Conservation (phyloP, 2,797 vertebrate genomes). For the Okamejei kenojei region DNA sequence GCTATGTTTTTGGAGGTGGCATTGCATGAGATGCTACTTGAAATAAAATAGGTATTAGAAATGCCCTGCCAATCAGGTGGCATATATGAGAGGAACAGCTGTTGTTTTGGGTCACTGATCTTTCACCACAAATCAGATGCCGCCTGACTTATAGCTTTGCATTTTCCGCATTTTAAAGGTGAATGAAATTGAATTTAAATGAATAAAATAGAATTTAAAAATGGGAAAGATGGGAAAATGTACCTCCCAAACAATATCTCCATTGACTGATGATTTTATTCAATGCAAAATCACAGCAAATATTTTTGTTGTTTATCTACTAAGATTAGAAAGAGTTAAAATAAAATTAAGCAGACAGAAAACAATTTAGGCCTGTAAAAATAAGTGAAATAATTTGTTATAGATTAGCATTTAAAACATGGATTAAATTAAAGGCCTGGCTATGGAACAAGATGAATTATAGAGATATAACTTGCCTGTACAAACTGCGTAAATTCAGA, state of each 20-base stretch:
- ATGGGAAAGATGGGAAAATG: not conserved
- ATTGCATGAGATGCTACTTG: too few relatives aligned
- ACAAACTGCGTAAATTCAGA: constrained; percentile 95
- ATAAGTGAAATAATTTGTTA: not conserved
- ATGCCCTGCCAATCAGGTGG: too few relatives aligned
- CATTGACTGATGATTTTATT: not conserved
- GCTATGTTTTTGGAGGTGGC: too few relatives aligned
- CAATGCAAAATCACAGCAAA: not conserved
- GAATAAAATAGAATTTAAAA: not conserved
- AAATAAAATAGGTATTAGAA: too few relatives aligned
- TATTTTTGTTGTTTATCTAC: not conserved
- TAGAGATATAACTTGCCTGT: constrained; percentile 65
- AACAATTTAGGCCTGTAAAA: not conserved
- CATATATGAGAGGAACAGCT: too few relatives aligned
- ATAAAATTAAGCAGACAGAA: not conserved
- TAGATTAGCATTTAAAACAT: not conserved
- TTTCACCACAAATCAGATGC: too few relatives aligned
- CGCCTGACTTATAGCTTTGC: not conserved
- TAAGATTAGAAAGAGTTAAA: not conserved
- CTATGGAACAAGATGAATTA: not conserved
- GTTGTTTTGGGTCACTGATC: too few relatives aligned
- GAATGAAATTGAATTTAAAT: not conserved
- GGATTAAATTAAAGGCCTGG: not conserved
- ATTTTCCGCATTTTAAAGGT: not conserved
- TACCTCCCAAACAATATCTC: not conserved